These are phyloP conservation scores for Hepsetus odoe DNA, from an alignment of 2,113 vertebrate genomes.

Conservation along the genomic window DNA sequence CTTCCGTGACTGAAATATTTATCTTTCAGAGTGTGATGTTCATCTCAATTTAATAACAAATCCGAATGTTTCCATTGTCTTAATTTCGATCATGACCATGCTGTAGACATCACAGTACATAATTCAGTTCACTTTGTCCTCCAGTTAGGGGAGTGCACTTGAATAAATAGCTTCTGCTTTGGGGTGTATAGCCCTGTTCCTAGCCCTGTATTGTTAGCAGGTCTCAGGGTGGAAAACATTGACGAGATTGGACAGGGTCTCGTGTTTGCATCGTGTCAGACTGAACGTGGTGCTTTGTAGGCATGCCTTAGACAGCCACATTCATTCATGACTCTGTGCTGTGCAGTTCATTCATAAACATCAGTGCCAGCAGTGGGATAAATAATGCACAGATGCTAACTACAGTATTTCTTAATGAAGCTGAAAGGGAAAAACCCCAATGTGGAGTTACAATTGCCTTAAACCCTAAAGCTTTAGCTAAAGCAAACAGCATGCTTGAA, in stretches of 20 bases:
- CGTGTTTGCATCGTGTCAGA: slow-evolving; percentile 51
- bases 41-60: background rate
- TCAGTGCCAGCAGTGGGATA: slow-evolving; percentile 31
- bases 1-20: background rate
- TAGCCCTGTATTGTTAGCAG: background rate
- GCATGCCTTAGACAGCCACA: slow-evolving; percentile 20
- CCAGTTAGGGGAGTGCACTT: background rate
- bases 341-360: slow-evolving; percentile 63
- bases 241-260: slow-evolving; percentile 45
- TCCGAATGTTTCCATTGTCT: slow-evolving; percentile 1
- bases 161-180: background rate
- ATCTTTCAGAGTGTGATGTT: background rate
- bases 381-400: slow-evolving; percentile 55
- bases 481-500: slow-evolving; percentile 68
- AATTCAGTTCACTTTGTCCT: background rate
- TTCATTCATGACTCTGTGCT: slow-evolving; percentile 53
- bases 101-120: background rate
- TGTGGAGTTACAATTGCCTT: background rate
- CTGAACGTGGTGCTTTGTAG: slow-evolving; percentile 52
- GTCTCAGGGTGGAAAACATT: slow-evolving; percentile 41
- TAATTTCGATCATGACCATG: slow-evolving; percentile 1
- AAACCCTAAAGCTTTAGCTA: slow-evolving; percentile 47
- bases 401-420: slow-evolving; percentile 33
- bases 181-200: background rate
- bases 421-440: slow-evolving; percentile 35